Conservation (phyloP, 2,113 vertebrate genomes). For the Psammodynastes pulverulentus region DNA sequence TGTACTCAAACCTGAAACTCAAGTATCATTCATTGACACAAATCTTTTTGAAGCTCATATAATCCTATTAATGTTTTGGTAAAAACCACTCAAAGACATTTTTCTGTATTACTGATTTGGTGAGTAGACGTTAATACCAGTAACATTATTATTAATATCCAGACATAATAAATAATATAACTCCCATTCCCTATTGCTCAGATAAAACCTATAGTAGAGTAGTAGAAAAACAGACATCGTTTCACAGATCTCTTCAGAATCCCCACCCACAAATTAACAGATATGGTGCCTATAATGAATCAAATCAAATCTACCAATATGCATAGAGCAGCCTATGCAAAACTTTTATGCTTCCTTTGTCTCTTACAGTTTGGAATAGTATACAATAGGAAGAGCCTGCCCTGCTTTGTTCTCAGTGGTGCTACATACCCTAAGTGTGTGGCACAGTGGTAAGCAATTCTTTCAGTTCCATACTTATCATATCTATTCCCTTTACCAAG, state of each 20-base stretch:
- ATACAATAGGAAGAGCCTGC: not conserved
- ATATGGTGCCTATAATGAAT: not conserved
- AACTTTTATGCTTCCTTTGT: not conserved
- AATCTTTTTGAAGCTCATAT: not conserved
- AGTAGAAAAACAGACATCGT: not conserved
- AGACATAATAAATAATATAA: not conserved
- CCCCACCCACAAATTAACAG: not conserved
- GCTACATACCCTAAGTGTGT: not conserved
- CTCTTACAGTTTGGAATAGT: not conserved
- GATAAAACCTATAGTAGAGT: not conserved
- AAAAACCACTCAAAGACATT: not conserved
- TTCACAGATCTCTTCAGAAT: not conserved
- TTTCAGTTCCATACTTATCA: not conserved
- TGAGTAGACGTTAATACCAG: not conserved
- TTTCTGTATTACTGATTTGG: not conserved
- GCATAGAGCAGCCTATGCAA: not conserved
- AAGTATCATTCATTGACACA: not conserved
- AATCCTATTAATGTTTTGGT: not conserved
- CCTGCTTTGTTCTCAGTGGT: not conserved
- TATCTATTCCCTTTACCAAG: not conserved
- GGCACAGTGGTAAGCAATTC: not conserved
- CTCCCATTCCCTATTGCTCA: no score
- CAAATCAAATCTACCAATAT: no score
- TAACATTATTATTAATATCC: not conserved
- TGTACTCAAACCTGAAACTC: not conserved